Percentiles rank a stretch among this genome's conserved stretches.
phyloP scores from a whole-genome alignment of 2,113 vertebrate species.

The Brachionichthys hirsutus region DNA sequence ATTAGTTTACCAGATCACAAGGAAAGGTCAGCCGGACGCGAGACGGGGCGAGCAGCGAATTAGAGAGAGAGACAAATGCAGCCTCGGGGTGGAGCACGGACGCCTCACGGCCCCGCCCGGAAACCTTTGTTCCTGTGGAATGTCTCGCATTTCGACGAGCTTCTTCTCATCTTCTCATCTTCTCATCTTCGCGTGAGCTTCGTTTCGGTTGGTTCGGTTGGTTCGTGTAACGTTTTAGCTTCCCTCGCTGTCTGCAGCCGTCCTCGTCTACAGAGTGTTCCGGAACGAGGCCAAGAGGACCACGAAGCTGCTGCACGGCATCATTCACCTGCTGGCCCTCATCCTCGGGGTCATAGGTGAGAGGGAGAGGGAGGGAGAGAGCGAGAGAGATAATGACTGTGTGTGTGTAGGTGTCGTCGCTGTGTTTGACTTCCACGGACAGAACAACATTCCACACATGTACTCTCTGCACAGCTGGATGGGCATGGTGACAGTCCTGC shows the following conservation, averaged over 20 bases:
- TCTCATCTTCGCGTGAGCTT: no score
- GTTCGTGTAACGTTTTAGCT: no score
- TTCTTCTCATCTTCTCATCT: no score
- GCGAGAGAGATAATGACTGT: neutral
- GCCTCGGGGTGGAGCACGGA: constrained; percentile 12
- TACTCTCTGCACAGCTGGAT: constrained; percentile 96
- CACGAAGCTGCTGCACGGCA: constrained; percentile 83
- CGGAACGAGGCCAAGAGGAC: constrained; percentile 83
- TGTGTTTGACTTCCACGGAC: constrained; percentile 84
- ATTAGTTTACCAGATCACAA: constrained; percentile 66
- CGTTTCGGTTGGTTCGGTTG: no score
- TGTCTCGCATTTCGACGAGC: no score
- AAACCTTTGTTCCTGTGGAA: no score
- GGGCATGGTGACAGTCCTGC: constrained; percentile 77
- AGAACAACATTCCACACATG: constrained; percentile 78
- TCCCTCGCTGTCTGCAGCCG: constrained; percentile 70
- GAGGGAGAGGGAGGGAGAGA: neutral
- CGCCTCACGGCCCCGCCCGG: neutral
- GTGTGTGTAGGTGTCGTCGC: constrained; percentile 78
- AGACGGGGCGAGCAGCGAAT: neutral
- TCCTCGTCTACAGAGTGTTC: constrained; percentile 90
- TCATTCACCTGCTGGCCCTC: constrained; percentile 84
- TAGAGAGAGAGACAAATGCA: constrained; percentile 18
- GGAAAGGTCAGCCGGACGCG: constrained; percentile 70
- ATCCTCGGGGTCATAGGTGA: constrained; percentile 79